Evolutionary conservation across 1,140 invertebrate genomes (phyloP), one percentile per base, ranked within the genome.

Genomic region (Anagrus nilaparvatae): DNA sequence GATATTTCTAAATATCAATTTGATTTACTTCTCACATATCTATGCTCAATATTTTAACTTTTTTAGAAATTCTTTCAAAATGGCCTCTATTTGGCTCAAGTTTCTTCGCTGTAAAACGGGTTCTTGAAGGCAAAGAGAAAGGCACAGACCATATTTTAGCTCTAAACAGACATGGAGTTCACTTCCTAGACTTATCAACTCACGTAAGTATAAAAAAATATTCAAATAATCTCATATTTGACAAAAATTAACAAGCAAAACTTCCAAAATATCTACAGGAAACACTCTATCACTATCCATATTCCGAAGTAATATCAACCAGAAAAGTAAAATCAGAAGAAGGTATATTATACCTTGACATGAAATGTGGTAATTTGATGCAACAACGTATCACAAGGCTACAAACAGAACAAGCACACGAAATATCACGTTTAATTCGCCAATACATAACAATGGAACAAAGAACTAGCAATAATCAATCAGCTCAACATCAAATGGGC

Each of bases 41-140:
- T 31, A 7, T 6, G 8, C 13, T 19, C 42, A 18, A 28, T 39
- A n/a, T n/a, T n/a, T 28, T 36, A 33, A 32, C 21, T 49, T 55
- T 51, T 59, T 20, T 56, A 81, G 81, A 84, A 68, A 85, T 96
- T 42, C 69, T 98, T 8, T 87, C 87, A 49, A 84, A 84, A 52
- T 98, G 94, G 94, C 82, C 86, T 27, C 70, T 98, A 24, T 99
- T 98, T 70, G 95, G 95, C 38, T 95, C 92, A 33, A 94, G 90
- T 58, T 98, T 98, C 78, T 99, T 97, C 71, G 87, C 89, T 3
- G 87, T 97, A 17, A 93, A 90, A 61, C 75, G 84, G 51, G 80
- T 87, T 37, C 75, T 76, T n/a, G 85, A 87, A 61, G 83, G 84
- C 65, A 76, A 81, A 47, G 84, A 89, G 51, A 67, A 70, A 39